These are phyloP conservation scores for Zoanthus gigantus DNA, from an alignment of 92 coral and sea anemone genomes.

Conservation along the genomic window DNA sequence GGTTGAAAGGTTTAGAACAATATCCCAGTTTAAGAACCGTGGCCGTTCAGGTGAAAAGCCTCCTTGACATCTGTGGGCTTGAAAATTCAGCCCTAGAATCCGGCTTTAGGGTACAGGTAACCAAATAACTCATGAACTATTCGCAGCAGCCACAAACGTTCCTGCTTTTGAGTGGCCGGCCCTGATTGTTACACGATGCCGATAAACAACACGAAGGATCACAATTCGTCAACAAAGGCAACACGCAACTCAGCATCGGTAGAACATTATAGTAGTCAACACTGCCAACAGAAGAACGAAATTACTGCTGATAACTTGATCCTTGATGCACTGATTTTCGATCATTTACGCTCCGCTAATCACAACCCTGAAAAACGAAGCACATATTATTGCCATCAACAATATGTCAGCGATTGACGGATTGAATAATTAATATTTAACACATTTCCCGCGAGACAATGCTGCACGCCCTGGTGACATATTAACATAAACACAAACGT, in stretches of 20 bases:
- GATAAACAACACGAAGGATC: constrained; percentile 4
- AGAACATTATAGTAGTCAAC: background rate
- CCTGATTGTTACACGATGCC: constrained; percentile 29
- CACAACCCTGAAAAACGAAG: constrained; percentile 48
- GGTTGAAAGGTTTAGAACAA: constrained; percentile 35
- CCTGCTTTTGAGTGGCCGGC: constrained; percentile 8
- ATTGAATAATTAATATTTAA: constrained; percentile 41
- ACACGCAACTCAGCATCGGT: background rate
- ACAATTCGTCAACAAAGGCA: background rate
- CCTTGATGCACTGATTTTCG: constrained; percentile 27
- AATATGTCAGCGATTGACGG: constrained; percentile 41
- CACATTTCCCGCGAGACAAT: constrained; percentile 54
- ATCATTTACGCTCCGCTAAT: constrained; percentile 47
- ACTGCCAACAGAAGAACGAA: background rate
- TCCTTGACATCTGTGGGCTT: background rate
- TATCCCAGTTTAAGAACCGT: constrained; percentile 13
- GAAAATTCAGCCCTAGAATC: background rate
- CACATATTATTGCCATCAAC: constrained; percentile 47
- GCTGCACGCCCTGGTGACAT: constrained; percentile 36
- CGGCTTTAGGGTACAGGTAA: background rate
- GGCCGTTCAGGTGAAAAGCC: background rate
- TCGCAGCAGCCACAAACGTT: constrained; percentile 20
- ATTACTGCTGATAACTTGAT: constrained; percentile 14
- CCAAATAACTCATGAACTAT: background rate
- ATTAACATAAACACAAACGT: constrained; percentile 28